Evolutionary conservation across 1,140 invertebrate genomes (phyloP).

Genomic region (Drosophila ficusphila): DNA sequence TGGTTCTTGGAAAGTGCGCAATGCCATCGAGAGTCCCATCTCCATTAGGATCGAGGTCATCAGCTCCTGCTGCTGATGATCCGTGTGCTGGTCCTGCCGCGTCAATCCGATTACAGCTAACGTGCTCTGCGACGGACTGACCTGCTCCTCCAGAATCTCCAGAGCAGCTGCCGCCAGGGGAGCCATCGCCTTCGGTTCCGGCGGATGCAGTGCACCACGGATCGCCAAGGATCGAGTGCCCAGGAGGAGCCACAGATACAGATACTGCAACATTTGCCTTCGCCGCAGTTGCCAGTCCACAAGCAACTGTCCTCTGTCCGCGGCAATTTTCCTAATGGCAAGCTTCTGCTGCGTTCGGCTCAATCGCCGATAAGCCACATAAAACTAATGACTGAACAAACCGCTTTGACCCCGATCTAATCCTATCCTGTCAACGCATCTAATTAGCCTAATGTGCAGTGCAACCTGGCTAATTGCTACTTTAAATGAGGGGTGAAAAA

Average conservation of each 20-base stretch:
- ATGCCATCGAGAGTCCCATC: slow-evolving; percentile 15
- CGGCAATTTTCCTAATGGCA: slow-evolving; percentile 13
- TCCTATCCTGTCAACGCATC: background rate
- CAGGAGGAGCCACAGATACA: slow-evolving; percentile 1
- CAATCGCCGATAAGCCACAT: background rate
- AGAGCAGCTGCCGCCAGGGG: slow-evolving; percentile 33
- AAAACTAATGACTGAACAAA: background rate
- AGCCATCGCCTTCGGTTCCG: background rate
- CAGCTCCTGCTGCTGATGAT: slow-evolving; percentile 12
- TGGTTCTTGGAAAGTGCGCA: slow-evolving; percentile 30
- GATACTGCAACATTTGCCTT: slow-evolving; percentile 7
- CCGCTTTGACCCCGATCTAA: too few species aligned
- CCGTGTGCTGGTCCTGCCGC: background rate
- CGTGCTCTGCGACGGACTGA: slow-evolving; percentile 35
- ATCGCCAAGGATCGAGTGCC: slow-evolving; percentile 4
- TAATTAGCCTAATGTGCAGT: slow-evolving; percentile 28
- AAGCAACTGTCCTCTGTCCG: background rate
- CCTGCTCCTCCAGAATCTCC: slow-evolving; percentile 33
- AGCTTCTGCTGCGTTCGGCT: background rate
- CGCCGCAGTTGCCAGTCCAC: background rate
- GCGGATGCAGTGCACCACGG: slow-evolving; percentile 22
- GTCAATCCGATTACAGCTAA: slow-evolving; percentile 46
- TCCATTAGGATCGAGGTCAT: slow-evolving; percentile 26
- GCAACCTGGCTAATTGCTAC: too few species aligned
- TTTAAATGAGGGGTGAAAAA: too few species aligned